Base-by-base conservation (phyloP, 1,140 invertebrate genomes). In the Hylaeus anthracinus region DNA sequence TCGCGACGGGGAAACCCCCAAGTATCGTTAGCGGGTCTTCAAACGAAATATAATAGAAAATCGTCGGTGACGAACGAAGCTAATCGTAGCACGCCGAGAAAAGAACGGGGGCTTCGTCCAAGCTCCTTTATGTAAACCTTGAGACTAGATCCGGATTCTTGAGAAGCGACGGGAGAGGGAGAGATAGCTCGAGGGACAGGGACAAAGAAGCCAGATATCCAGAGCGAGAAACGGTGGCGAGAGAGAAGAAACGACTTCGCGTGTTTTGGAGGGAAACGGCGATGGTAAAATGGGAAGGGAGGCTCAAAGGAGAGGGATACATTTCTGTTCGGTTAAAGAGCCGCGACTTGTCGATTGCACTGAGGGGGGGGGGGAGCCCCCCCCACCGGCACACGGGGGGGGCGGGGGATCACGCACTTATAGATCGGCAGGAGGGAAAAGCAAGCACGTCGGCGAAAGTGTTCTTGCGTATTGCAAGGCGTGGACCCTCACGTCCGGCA, bases 91-190 rank as follows among this genome's bases (percentile, higher is more conserved):
- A 56, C 79, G 83, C 73, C 60, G 74, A 58, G 84, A 83, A 83
- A 84, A 85, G 71, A 72, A 26, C 79, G 82, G 75, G 82, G 76
- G 72, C 75, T 72, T 81, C 72, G 83, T 89, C 71, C 86, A 81
- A 90, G 88, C 90, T 90, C 88, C 85, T 92, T 91, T 92, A 92
- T 91, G 87, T 92, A 92, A 92, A 92, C 91, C 92, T 92, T 92
- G 90, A 92, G 89, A 84, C 88, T 90, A 92, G 92, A 92, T 92
- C 92, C 92, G 92, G 92, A 92, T 92, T 92, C 92, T 91, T 90
- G 79, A 79, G 81, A 79, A 83, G 83, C 83, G 85, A 82, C 75
- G 58, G 41, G 58, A 64, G 73, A 64, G 64, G 74, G 71, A 72
- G 70, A 79, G 79, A 26, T 55, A 12, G 43, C 48, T 12, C 58